Percentiles rank a stretch among this genome's conserved stretches.
Conservation (phyloP, 1,140 invertebrate genomes). For the Eulimnadia texana region DNA sequence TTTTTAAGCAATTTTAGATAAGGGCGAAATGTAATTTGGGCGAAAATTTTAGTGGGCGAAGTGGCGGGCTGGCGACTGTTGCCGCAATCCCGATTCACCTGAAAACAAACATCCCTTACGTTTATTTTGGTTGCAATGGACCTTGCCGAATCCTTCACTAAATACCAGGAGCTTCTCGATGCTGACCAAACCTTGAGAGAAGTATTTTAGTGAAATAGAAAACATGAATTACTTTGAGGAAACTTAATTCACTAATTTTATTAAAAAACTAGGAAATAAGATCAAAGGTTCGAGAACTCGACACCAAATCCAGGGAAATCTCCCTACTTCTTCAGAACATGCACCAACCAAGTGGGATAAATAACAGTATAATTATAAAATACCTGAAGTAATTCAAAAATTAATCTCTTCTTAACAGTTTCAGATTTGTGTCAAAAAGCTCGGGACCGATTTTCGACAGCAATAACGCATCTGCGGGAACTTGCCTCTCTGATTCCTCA, state of each 20-base stretch:
- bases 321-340: slow-evolving; percentile 52
- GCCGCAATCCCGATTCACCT: too few relatives aligned
- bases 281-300: slow-evolving; percentile 46
- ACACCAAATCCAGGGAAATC: slow-evolving; percentile 49
- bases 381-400: slow-evolving; percentile 7
- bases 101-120: too few relatives aligned
- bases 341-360: slow-evolving; percentile 41
- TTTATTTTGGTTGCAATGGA: too few relatives aligned
- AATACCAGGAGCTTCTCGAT: slow-evolving; percentile 46
- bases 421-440: slow-evolving; percentile 38
- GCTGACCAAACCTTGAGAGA: slow-evolving; percentile 46
- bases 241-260: not conserved
- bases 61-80: too few relatives aligned
- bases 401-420: slow-evolving; percentile 30
- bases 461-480: slow-evolving; percentile 39
- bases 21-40: too few relatives aligned
- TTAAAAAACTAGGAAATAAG: slow-evolving; percentile 45
- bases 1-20: too few relatives aligned
- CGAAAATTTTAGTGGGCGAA: too few relatives aligned
- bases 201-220: slow-evolving; percentile 28
- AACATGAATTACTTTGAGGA: not conserved
- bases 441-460: slow-evolving; percentile 38
- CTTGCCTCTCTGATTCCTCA: slow-evolving; percentile 41
- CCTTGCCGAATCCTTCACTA: slow-evolving; percentile 36
- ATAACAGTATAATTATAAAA: slow-evolving; percentile 33